Percentiles rank a stretch among this genome's conserved stretches.
Conservation (phyloP, 2,888 invertebrate species). For the Ormyrus thymus region DNA sequence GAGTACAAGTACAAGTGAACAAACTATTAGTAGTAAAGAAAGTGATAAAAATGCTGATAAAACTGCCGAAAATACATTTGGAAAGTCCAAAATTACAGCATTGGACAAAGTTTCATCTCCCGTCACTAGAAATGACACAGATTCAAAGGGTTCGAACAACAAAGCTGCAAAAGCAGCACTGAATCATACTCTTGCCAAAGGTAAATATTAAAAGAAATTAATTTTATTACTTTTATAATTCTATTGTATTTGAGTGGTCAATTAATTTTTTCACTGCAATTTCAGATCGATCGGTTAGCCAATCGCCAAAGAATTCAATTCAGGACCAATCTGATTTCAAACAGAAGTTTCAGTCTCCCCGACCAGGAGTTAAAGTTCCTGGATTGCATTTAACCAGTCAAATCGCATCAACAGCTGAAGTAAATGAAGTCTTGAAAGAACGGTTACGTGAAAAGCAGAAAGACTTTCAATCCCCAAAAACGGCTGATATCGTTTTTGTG, state of each 20-base stretch:
- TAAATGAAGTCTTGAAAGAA: constrained; percentile 77
- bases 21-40: constrained; percentile 24
- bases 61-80: background rate
- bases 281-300: constrained; percentile 31
- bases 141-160: constrained; percentile 20
- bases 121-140: background rate
- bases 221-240: background rate
- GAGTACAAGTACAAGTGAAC: constrained; percentile 32
- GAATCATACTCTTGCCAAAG: constrained; percentile 39
- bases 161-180: constrained; percentile 41
- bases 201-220: constrained; percentile 23
- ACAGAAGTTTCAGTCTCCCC: constrained; percentile 54
- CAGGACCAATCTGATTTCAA: constrained; percentile 40
- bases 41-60: constrained; percentile 25
- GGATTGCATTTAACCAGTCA: constrained; percentile 76
- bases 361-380: constrained; percentile 61
- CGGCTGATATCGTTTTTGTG: constrained; percentile 76
- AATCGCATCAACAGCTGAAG: constrained; percentile 77
- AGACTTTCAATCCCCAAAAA: constrained; percentile 72
- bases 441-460: constrained; percentile 75
- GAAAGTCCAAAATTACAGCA: constrained; percentile 27
- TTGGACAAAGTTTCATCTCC: constrained; percentile 19
- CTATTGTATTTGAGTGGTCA: background rate
- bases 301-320: constrained; percentile 38
- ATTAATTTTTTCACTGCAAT: background rate